Conservation (phyloP, 2,797 vertebrate species). For the Picus viridis region DNA sequence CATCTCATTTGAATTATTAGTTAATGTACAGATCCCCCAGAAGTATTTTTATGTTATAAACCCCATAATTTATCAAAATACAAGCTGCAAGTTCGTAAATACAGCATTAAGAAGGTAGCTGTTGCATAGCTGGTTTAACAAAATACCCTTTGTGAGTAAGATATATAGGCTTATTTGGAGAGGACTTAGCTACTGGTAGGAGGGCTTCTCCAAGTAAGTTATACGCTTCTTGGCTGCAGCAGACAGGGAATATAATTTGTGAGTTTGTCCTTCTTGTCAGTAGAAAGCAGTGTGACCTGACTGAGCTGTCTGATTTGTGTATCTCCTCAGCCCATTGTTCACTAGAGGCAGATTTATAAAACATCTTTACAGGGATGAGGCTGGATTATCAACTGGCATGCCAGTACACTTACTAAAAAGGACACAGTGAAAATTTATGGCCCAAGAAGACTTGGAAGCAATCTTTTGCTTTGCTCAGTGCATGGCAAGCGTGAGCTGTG, state of each 20-base stretch:
- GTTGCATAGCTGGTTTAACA: slow-evolving; percentile 62
- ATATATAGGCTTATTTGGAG: slow-evolving; percentile 32
- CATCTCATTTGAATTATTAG: slow-evolving; percentile 50
- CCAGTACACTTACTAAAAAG: not conserved
- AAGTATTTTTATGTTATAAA: slow-evolving; percentile 24
- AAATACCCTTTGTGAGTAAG: slow-evolving; percentile 42
- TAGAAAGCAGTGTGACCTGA: slow-evolving; percentile 11
- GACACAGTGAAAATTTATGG: not conserved
- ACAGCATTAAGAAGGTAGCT: slow-evolving; percentile 52
- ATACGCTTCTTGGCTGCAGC: slow-evolving; percentile 30
- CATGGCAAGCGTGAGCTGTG: accelerated
- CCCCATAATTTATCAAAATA: slow-evolving; percentile 64
- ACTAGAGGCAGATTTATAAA: slow-evolving; percentile 15
- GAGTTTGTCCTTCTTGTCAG: slow-evolving; percentile 15
- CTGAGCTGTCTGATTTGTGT: not conserved
- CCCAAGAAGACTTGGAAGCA: not conserved
- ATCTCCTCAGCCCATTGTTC: not conserved
- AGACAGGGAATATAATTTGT: slow-evolving; percentile 18
- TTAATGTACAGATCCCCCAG: slow-evolving; percentile 43
- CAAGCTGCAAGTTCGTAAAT: slow-evolving; percentile 53
- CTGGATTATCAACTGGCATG: not conserved
- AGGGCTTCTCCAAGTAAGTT: slow-evolving; percentile 7
- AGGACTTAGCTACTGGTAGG: slow-evolving; percentile 22
- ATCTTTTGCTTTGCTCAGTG: accelerated
- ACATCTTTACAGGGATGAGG: not conserved